Evolutionary conservation across 2,113 vertebrate species (phyloP), one percentile per base, ranked within the genome.

Genomic region (Puntigrus tetrazona): DNA sequence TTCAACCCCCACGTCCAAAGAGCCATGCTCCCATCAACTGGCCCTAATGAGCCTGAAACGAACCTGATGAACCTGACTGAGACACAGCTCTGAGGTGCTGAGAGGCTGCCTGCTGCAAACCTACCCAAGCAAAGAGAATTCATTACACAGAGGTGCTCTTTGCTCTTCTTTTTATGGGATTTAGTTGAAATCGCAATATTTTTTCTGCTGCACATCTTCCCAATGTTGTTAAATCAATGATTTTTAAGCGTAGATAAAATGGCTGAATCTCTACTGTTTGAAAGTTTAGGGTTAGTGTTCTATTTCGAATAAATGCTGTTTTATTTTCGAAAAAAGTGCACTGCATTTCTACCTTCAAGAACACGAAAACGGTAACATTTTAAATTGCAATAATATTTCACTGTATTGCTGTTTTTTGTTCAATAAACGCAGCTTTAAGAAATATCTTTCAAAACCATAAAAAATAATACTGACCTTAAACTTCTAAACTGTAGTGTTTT

Each of bases 1-100:
- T 75, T 47, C 52, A 52, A 43, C 77, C 57, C 63, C 79, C 74
- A 87, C 57, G 74, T 85, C 83, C 79, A 85, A 59, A 57, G 50
- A 52, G 52, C 45, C 38, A 5, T 27, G 55, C 79, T 61, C 18
- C 43, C 65, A 87, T 87, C 65, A 79, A 79, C 83, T 79, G 80
- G 20, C 65, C 78, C 83, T 87, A 87, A 87, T 87, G 86, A 87
- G 86, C 83, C 83, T 57, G 83, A 85, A 85, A 83, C 36, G 45
- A 83, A 82, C 86, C 55, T 67, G 83, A 82, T 87, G 83, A 87
- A 82, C 83, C 86, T 65, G 83, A 74, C 74, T 78, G 74, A 82
- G 55, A 55, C 86, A 61, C 52, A 61, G 45, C 81, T 72, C 67
- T 70, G 18, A 76, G 57, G 50, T 29, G 61, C 22, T 41, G 50